Base-by-base conservation (phyloP, 2,797 vertebrate species). In the Ptychobarbus kaznakovi region DNA sequence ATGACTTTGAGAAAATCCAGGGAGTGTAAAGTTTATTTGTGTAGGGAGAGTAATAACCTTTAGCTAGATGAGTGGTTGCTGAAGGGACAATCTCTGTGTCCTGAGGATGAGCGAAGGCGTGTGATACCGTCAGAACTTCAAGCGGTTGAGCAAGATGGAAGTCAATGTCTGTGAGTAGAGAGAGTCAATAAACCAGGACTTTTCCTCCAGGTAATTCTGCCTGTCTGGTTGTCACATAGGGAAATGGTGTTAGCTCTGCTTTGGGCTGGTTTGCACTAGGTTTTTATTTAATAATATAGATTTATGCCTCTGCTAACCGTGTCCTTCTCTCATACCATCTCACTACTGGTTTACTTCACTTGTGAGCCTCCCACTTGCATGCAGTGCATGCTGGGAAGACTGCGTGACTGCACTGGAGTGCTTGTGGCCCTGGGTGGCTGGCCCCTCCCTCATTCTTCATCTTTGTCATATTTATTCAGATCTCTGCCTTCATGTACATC, bases 131-230 rank as follows among this genome's bases (percentile, higher is more conserved):
- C 81, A 84, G 87, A 89, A 83, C 86, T 78, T 84, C 74, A 61
- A 73, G 35, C 42, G 49, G n/a, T 82, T 89, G 88, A 87, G 44
- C 86, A 69, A 84, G 94, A 91, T 87, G 86, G 94, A 92, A 78
- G 18, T 91, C n/a, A 83, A 83, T 85, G 80, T 83, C 80, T 90
- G 89, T 88, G 85, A 90, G 88, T 91, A 91, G 88, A 82, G 87
- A 88, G 84, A 88, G 87, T 83, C 82, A 85, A 38, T 86, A 82
- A 74, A 38, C 82, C 84, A 80, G 86, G 86, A 85, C 78, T 28
- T 90, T 87, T 90, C 81, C 75, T 86, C 89, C 92, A 95, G 94
- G 95, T 96, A 96, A 96, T 94, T 91, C 88, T 94, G 95, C 94
- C 94, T 92, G 95, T 94, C 91, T 93, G 93, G 90, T 92, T 92